Percentiles rank a stretch among this genome's conserved stretches.
phyloP scores from a whole-genome alignment of 2,888 invertebrate species.

The Venusia cambrica region DNA sequence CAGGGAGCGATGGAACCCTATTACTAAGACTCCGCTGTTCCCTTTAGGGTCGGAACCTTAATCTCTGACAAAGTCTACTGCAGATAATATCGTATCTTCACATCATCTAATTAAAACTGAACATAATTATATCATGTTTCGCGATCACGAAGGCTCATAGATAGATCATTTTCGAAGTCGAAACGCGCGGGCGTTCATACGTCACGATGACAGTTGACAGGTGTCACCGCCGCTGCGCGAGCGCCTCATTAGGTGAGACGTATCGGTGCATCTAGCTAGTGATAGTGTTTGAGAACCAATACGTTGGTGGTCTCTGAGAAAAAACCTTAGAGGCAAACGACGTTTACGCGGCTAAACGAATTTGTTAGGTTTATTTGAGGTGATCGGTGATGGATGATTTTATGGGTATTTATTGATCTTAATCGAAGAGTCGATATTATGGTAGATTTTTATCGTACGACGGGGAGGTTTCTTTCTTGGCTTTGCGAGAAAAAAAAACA shows the following conservation, averaged over 20 bases:
- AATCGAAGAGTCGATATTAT: too few relatives aligned
- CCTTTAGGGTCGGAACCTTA: too few relatives aligned
- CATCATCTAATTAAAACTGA: conserved; percentile 55
- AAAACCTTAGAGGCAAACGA: conserved; percentile 49
- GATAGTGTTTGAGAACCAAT: conserved; percentile 68
- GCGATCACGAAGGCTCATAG: conserved; percentile 56
- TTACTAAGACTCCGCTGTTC: too few relatives aligned
- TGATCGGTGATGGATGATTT: conserved; percentile 31
- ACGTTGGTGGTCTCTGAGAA: conserved; percentile 62
- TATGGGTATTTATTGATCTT: too few relatives aligned
- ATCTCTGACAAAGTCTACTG: conserved; percentile 4
- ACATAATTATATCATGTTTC: conserved; percentile 66
- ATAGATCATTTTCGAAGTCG: conserved; percentile 51
- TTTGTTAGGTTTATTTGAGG: conserved; percentile 38
- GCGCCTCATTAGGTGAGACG: conserved; percentile 58
- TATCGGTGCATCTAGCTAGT: conserved; percentile 61
- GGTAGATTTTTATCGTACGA: too few relatives aligned
- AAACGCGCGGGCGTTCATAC: conserved; percentile 64
- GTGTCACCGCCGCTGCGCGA: conserved; percentile 68
- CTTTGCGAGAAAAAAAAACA: too few relatives aligned
- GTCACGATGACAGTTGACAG: conserved; percentile 72
- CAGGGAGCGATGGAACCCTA: too few relatives aligned
- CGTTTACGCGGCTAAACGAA: conserved; percentile 57
- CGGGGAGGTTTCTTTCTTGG: too few relatives aligned
- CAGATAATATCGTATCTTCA: conserved; percentile 34